A percentile compares a stretch with the other conserved stretches of the same genome.
These are phyloP conservation scores for Leucophenga varia DNA, from an alignment of 1,140 invertebrate genomes.

Conservation along the genomic window DNA sequence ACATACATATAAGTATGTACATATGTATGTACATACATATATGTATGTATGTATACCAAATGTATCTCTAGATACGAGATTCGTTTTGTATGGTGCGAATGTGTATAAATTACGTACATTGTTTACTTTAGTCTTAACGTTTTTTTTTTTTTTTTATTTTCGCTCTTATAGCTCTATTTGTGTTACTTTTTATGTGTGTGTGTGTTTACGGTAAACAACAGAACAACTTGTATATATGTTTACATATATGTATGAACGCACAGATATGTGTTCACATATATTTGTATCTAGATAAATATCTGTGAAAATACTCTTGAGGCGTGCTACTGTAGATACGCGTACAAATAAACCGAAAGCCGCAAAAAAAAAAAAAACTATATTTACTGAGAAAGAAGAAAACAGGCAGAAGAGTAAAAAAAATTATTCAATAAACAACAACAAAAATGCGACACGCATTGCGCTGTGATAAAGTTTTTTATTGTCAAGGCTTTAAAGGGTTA, in stretches of 20 bases:
- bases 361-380: no score
- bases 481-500: no score
- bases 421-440: no score
- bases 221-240: conserved; percentile 2
- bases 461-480: no score
- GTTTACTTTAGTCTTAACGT: no score
- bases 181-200: background rate
- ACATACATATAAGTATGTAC: background rate
- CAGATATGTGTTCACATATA: conserved; percentile 3
- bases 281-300: conserved; percentile 4
- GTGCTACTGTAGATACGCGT: conserved; percentile 43
- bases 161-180: background rate
- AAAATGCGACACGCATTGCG: no score
- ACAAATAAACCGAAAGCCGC: conserved; percentile 14
- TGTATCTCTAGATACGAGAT: no score
- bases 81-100: no score
- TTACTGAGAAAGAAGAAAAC: no score
- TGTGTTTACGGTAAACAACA: conserved; percentile 31
- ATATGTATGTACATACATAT: background rate
- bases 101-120: no score
- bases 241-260: background rate
- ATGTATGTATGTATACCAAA: background rate
- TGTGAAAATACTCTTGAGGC: conserved; percentile 48
- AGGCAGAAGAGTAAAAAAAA: no score
- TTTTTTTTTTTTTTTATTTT: background rate